Evolutionary conservation across 2,797 vertebrate genomes (phyloP).

Genomic region (Rhinichthys osculus): DNA sequence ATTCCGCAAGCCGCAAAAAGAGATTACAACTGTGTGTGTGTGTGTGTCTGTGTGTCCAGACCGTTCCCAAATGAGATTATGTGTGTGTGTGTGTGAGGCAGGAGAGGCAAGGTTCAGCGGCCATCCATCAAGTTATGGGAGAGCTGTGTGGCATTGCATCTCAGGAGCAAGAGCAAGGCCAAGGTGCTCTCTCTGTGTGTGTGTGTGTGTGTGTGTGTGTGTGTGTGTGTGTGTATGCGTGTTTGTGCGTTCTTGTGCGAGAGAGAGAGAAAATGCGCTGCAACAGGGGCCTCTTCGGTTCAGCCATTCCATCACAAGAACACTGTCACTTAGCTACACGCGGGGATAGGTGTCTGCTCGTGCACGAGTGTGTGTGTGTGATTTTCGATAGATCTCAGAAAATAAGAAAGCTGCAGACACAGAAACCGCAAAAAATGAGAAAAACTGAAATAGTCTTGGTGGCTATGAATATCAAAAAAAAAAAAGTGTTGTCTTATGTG

Average conservation of each 20-base stretch:
- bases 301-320: constrained; percentile 78
- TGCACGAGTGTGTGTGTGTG: constrained; percentile 16
- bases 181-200: constrained; percentile 38
- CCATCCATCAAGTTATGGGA: constrained; percentile 82
- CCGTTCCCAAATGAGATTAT: constrained; percentile 79
- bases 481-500: constrained; percentile 5
- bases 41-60: constrained; percentile 57
- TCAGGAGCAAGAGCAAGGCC: constrained; percentile 47
- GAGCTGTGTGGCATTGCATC: constrained; percentile 62
- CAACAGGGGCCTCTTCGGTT: constrained; percentile 68
- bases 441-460: constrained; percentile 1
- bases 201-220: background rate
- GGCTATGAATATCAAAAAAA: background rate
- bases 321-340: constrained; percentile 71
- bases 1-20: constrained; percentile 49
- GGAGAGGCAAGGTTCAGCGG: constrained; percentile 72
- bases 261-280: constrained; percentile 59
- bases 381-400: constrained; percentile 51
- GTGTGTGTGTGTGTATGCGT: constrained; percentile 50
- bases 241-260: constrained; percentile 69
- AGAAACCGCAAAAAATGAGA: constrained; percentile 1
- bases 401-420: constrained; percentile 36
- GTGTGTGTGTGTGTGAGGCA: constrained; percentile 68
- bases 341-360: constrained; percentile 76
- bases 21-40: constrained; percentile 62